Evolutionary conservation across 1,140 invertebrate species (phyloP), one percentile per base, ranked within the genome.

Genomic region (Hyles euphorbiae): DNA sequence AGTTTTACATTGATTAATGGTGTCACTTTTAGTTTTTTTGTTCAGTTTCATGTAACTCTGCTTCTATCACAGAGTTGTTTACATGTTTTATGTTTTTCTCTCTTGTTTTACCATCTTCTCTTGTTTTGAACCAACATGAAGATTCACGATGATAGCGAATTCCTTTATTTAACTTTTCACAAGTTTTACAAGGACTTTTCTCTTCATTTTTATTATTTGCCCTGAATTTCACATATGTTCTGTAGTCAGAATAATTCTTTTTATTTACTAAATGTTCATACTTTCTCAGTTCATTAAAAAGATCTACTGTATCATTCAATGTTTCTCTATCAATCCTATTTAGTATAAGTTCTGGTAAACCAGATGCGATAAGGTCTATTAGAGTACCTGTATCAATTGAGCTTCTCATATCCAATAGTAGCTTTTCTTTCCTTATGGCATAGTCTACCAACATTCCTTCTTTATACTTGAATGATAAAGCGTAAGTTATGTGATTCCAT

Each of bases 1-100:
- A 77, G 34, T 32, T 79, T 76, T 3, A 66, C 53, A 70, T 71
- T 76, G 45, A 78, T 78, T 69, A 76, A 81, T 77, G 76, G 78
- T 65, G 69, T 53, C 49, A 77, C 59, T 65, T 67, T 12, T 40
- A 56, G 51, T 61, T 61, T 66, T 61, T 66, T 61, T 56, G 34
- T 57, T 66, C 47, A n/a, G 36, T 48, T n/a, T 66, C 45, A 50
- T 69, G 65, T 53, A 68, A 48, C 11, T 53, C 51, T 44, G 47
- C 58, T 55, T 68, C 67, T 48, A 65, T 48, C 52, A 59, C 60
- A 3, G 63, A 68, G 46, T 68, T 68, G 22, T 68, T 68, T 9
- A 68, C 62, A 52, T 44, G 48, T 52, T 53, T 68, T 8, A 61
- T 57, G 8, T 3, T 2, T 2, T 55, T 46, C 51, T 34, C 47